Conservation (phyloP, 2,888 invertebrate genomes). For the Balanococcus diminutus region DNA sequence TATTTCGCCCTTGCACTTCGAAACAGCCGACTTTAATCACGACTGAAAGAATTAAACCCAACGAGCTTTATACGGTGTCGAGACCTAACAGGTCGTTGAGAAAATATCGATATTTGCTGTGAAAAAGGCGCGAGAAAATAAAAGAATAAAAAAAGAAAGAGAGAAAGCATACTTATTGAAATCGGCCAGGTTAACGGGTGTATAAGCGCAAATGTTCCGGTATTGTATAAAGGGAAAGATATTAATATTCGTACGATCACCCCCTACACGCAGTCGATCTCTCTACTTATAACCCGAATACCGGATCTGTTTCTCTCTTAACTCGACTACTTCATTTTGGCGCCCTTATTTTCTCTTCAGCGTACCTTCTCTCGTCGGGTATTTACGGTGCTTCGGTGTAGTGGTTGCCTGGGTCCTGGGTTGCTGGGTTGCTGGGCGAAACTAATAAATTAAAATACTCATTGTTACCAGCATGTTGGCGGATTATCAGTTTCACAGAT, state of each 20-base stretch:
- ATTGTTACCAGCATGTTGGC: conserved; percentile 30
- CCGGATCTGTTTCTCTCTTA: conserved; percentile 18
- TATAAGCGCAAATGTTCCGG: neutral
- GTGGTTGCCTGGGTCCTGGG: neutral
- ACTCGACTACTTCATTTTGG: conserved; percentile 6
- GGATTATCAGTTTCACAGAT: conserved; percentile 39
- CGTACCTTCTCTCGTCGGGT: neutral
- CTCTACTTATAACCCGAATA: conserved; percentile 17
- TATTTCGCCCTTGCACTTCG: too few relatives aligned
- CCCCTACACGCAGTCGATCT: neutral
- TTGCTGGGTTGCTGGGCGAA: neutral
- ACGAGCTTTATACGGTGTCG: neutral
- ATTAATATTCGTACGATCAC: conserved; percentile 32
- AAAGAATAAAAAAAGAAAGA: neutral
- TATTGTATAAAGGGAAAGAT: conserved; percentile 23
- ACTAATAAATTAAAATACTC: conserved; percentile 37
- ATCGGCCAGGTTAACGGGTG: conserved; percentile 11
- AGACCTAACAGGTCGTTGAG: neutral
- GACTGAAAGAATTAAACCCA: neutral
- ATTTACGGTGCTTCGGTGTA: neutral
- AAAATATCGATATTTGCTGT: neutral
- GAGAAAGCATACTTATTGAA: neutral
- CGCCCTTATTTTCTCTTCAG: conserved; percentile 25
- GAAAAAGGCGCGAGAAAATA: too few relatives aligned
- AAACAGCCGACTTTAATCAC: too few relatives aligned